Evolutionary conservation across 1,140 invertebrate genomes (phyloP), one percentile per base, ranked within the genome.

Genomic region (Conopomorpha cramerella): DNA sequence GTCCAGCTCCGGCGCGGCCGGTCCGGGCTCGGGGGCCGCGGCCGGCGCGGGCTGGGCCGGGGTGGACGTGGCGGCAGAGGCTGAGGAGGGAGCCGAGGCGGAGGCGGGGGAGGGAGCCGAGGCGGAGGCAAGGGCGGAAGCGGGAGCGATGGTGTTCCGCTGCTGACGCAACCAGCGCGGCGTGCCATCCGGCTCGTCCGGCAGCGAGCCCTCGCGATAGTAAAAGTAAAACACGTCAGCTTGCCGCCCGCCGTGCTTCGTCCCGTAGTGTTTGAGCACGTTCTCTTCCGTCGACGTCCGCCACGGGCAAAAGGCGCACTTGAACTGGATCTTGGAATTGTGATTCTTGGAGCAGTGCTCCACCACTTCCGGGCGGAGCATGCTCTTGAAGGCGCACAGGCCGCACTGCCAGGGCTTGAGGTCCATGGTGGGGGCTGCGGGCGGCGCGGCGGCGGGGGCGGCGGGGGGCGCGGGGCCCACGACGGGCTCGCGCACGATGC

Each of bases 331-430:
- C 18, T 82, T 83, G 1, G 87, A 80, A 13, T 82, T 78, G 44
- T 90, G 88, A 3, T 53, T 45, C 13, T 64, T 71, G 0, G 61
- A 45, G 2, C 81, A 81, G 44, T 90, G 88, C 0, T 70, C 55
- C 0, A 78, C 52, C 33, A 88, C 82, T 27, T 85, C 83, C 0
- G 71, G 68, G 23, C 85, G 83, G 0, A 82, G 82, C 13, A 80
- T 60, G 37, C 80, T 83, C 26, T 81, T 81, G 35, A 80, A 82
- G 15, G 82, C 79, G 39, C 87, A 90, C 8, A 89, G 47, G 30
- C 84, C 83, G 53, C 88, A 90, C 27, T 84, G 81, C 88, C 88
- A 91, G 1, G 83, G 77, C 43, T 85, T 85, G 2, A 72, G 41
- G 34, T 74, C 66, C 66, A 80, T 77, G n/a, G 67, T 66, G n/a